Evolutionary conservation across 1,140 invertebrate species (phyloP).

Genomic region (Andrena cerasifolii): DNA sequence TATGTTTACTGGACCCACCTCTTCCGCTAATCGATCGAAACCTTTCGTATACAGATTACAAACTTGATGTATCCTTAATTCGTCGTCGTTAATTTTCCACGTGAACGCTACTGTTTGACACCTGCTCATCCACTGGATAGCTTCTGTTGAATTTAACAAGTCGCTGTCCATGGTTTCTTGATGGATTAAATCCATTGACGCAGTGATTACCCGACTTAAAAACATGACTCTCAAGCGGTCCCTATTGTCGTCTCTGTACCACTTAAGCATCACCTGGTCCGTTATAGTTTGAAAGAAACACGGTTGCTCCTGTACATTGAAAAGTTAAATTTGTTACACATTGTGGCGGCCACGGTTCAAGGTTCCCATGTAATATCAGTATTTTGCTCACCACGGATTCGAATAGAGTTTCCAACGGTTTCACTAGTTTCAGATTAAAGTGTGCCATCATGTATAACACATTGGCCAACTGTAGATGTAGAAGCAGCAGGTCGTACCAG

Average conservation of each 20-base stretch:
- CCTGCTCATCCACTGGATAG: slow-evolving; percentile 87
- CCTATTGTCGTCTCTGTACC: slow-evolving; percentile 80
- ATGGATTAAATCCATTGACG: slow-evolving; percentile 85
- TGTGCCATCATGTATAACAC: slow-evolving; percentile 90
- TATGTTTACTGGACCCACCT: slow-evolving; percentile 82
- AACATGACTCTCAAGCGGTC: slow-evolving; percentile 84
- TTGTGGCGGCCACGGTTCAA: neutral
- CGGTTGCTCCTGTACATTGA: slow-evolving; percentile 78
- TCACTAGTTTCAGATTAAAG: slow-evolving; percentile 89
- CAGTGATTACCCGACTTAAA: slow-evolving; percentile 85
- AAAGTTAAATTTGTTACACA: neutral
- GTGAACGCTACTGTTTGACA: slow-evolving; percentile 88
- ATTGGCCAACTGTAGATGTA: slow-evolving; percentile 90
- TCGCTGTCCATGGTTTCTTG: slow-evolving; percentile 82
- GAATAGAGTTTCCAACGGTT: slow-evolving; percentile 89
- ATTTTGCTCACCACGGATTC: slow-evolving; percentile 85
- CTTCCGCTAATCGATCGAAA: slow-evolving; percentile 89
- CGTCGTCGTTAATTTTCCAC: slow-evolving; percentile 91
- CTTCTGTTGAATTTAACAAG: slow-evolving; percentile 83
- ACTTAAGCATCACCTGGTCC: slow-evolving; percentile 77
- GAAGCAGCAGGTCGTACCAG: slow-evolving; percentile 89
- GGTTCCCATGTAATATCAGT: slow-evolving; percentile 24
- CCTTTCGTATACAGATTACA: slow-evolving; percentile 90
- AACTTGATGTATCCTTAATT: slow-evolving; percentile 89
- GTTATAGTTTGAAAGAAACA: slow-evolving; percentile 82